Conservation (phyloP, 2,888 invertebrate genomes). For the Schrankia costaestrigalis region DNA sequence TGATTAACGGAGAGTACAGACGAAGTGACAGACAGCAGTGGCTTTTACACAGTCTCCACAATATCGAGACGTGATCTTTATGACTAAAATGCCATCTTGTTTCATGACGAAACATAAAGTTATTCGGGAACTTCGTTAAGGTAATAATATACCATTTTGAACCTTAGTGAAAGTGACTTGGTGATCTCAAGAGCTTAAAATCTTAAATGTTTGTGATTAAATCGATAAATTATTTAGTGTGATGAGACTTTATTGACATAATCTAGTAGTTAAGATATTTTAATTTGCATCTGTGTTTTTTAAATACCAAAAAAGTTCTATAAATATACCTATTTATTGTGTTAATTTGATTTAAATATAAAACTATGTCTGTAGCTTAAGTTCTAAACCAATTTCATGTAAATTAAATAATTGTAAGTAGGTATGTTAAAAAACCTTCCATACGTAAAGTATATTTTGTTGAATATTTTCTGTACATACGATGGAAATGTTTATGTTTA, state of each 20-base stretch:
- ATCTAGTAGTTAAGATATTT: constrained; percentile 4
- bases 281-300: background rate
- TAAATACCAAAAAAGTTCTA: no score
- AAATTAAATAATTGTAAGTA: no score
- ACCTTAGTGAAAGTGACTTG: constrained; percentile 23
- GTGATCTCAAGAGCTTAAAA: constrained; percentile 59
- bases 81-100: constrained; percentile 36
- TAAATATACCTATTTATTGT: no score
- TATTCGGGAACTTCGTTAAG: no score
- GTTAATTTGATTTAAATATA: no score
- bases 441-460: no score
- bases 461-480: no score
- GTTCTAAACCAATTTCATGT: no score
- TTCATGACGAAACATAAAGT: background rate
- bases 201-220: constrained; percentile 21
- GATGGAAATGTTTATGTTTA: no score
- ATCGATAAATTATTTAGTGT: constrained; percentile 16
- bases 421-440: no score
- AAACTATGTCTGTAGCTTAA: no score
- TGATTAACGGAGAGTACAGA: constrained; percentile 78
- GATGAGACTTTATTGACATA: background rate
- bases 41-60: constrained; percentile 64
- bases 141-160: no score
- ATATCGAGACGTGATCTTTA: constrained; percentile 65
- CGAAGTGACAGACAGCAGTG: constrained; percentile 72